These are phyloP conservation scores for Cetonia aurata DNA, from an alignment of 2,888 invertebrate species.

Conservation along the genomic window DNA sequence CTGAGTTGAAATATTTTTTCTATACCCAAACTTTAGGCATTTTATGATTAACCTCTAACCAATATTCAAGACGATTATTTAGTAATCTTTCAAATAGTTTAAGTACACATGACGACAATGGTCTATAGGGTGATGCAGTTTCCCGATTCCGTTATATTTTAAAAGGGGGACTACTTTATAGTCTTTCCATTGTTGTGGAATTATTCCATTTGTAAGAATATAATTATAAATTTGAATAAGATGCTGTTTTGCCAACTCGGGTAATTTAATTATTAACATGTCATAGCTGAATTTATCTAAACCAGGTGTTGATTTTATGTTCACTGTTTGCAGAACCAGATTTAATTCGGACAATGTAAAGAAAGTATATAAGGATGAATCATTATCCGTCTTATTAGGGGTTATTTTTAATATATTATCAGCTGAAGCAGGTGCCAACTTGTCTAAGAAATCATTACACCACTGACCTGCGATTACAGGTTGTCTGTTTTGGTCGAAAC, in stretches of 20 bases:
- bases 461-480: not conserved
- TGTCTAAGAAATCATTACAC: not conserved
- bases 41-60: conserved; percentile 3
- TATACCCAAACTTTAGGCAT: not conserved
- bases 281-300: not conserved
- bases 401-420: not conserved
- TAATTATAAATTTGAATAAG: not conserved
- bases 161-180: not conserved
- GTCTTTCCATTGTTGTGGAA: conserved; percentile 1
- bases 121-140: not conserved
- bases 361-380: not conserved
- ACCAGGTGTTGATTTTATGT: not conserved
- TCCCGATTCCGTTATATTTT: not conserved
- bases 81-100: conserved; percentile 5
- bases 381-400: not conserved
- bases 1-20: conserved; percentile 5
- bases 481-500: not conserved
- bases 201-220: not conserved
- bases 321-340: not conserved
- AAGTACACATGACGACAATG: not conserved
- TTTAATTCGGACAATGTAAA: no score
- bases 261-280: not conserved
- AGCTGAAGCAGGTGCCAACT: not conserved
- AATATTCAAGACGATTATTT: not conserved
- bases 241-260: not conserved